A percentile compares a stretch with the other conserved stretches of the same genome.
phyloP scores from a whole-genome alignment of 2,797 vertebrate genomes.

The Myotis planiceps region DNA sequence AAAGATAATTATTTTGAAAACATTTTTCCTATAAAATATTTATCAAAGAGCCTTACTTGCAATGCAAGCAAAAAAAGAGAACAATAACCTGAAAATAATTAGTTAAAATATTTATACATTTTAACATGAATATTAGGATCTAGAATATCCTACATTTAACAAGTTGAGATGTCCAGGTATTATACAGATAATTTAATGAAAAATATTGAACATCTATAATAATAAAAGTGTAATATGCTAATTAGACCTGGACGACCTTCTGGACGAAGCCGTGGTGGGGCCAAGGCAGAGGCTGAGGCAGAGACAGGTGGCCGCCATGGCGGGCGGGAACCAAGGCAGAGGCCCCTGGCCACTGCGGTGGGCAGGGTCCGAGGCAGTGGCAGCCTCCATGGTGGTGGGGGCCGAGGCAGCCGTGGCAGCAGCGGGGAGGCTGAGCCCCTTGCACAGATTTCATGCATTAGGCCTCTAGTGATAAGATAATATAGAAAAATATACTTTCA shows the following conservation, averaged over 20 bases:
- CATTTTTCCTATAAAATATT: not conserved
- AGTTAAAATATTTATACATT: not conserved
- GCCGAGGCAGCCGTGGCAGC: no score
- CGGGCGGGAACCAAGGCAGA: no score
- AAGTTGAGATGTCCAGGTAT: not conserved
- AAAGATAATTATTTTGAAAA: not conserved
- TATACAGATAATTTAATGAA: constrained; percentile 14
- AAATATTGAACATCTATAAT: not conserved
- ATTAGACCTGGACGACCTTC: no score
- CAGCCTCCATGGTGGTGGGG: no score
- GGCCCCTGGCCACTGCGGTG: no score
- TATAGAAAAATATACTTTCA: not conserved
- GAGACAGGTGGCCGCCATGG: no score
- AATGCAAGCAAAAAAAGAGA: not conserved
- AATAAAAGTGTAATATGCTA: no score
- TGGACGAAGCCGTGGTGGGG: no score
- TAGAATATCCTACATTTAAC: not conserved
- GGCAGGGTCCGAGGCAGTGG: no score
- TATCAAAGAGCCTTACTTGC: not conserved
- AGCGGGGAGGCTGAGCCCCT: no score
- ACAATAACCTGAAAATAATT: not conserved
- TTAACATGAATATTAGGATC: constrained; percentile 31
- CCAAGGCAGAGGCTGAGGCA: no score
- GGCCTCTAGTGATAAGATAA: not conserved
- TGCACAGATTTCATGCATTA: no score